Base-by-base conservation (phyloP, 2,113 vertebrate genomes). In the Steatornis caripensis region DNA sequence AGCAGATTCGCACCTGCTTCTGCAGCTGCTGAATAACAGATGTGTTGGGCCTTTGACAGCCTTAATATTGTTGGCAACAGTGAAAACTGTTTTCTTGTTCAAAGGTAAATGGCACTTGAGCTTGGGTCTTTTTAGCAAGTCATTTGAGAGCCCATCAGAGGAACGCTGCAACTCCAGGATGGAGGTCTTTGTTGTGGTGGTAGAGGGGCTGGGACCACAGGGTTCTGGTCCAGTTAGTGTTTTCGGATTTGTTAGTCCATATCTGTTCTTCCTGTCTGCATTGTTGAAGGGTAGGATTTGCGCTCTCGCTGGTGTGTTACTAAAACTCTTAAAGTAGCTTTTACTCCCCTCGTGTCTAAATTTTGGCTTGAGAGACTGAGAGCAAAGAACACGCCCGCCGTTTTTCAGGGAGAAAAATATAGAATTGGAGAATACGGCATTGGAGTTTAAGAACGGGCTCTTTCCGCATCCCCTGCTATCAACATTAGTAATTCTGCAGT, bases 1-100 rank as follows among this genome's bases (percentile, higher is more conserved):
- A 79, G 70, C 66, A 83, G 68, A 65, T 36, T 76, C 10, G 6
- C 92, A 93, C 72, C 86, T 97, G 94, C 92, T 95, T 70, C 86
- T 90, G 90, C 94, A 97, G 92, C 93, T 97, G 94, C 81, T 82
- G 54, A 86, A 22, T 62, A 93, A 82, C 93, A 96, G 82, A 89
- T 64, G 78, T 72, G 75, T 32, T 82, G 36, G 24, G 62, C 65
- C 74, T 92, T 92, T 91, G 82, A 61, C 48, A 69, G 77, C 75
- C 48, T 83, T 87, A 57, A 78, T 80, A 80, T 68, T 84, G 72
- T 36, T 91, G 61, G 64, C 64, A 95, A 86, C 37, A 77, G 60
- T 76, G 78, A 77, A 72, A 70, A 29, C 7, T 8, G 57, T 51
- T 76, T 58, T 93, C 22, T 87, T 72, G 78, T 94, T 96, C 90